A percentile compares a stretch with the other conserved stretches of the same genome.
phyloP scores from a whole-genome alignment of 1,140 invertebrate species.

The Drosophila guanche region DNA sequence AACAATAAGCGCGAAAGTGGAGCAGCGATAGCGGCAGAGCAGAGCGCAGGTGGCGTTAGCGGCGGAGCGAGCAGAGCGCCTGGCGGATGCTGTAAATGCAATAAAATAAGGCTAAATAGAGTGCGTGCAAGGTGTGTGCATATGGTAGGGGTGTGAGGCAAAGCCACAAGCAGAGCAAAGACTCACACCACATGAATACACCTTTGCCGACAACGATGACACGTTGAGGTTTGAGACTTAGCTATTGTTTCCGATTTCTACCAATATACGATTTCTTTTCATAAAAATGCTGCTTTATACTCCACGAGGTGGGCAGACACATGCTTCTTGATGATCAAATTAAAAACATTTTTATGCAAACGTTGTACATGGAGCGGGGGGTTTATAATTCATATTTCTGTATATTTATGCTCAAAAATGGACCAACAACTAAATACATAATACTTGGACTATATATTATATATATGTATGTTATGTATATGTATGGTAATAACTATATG shows the following conservation, averaged over 20 bases:
- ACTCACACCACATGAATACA: slow-evolving; percentile 4
- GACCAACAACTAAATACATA: slow-evolving; percentile 82
- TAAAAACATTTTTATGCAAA: slow-evolving; percentile 69
- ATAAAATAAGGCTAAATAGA: slow-evolving; percentile 57
- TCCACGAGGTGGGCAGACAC: slow-evolving; percentile 60
- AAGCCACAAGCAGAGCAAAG: too few relatives aligned
- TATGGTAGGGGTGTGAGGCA: too few relatives aligned
- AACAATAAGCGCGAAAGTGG: slow-evolving; percentile 44
- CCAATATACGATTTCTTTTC: slow-evolving; percentile 50
- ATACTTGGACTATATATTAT: slow-evolving; percentile 69
- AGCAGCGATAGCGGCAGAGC: slow-evolving; percentile 39
- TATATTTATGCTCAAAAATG: slow-evolving; percentile 67
- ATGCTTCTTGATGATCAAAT: slow-evolving; percentile 68
- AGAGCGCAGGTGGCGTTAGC: neutral
- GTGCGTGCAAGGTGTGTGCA: slow-evolving; percentile 20
- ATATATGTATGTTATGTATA: slow-evolving; percentile 44
- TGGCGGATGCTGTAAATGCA: slow-evolving; percentile 53
- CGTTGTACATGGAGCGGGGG: slow-evolving; percentile 40
- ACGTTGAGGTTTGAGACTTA: slow-evolving; percentile 34
- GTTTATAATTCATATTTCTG: slow-evolving; percentile 30
- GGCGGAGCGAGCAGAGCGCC: slow-evolving; percentile 8
- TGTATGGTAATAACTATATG: slow-evolving; percentile 47
- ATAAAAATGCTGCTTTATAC: slow-evolving; percentile 69
- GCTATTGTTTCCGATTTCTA: slow-evolving; percentile 47
- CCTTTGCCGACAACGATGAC: slow-evolving; percentile 26